A percentile compares a stretch with the other conserved stretches of the same genome.
These are phyloP conservation scores for Euphydryas editha DNA, from an alignment of 2,888 invertebrate species.

Conservation along the genomic window DNA sequence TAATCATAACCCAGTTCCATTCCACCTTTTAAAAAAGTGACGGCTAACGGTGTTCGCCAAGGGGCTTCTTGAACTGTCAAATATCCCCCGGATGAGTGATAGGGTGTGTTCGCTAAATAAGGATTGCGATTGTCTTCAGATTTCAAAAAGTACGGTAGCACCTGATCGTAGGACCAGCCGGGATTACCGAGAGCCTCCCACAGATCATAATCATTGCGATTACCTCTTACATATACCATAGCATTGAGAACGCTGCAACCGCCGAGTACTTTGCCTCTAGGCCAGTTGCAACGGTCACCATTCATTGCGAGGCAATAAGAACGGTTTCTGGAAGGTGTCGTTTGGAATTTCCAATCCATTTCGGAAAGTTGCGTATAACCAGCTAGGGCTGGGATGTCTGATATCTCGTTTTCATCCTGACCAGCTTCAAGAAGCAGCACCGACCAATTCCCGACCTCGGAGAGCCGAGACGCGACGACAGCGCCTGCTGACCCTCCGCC, in stretches of 20 bases:
- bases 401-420: slow-evolving; percentile 94
- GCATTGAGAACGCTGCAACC: slow-evolving; percentile 95
- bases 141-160: slow-evolving; percentile 93
- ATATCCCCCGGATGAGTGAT: slow-evolving; percentile 91
- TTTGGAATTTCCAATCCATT: slow-evolving; percentile 96
- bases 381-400: slow-evolving; percentile 93
- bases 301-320: slow-evolving; percentile 95
- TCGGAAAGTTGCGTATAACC: slow-evolving; percentile 93
- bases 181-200: slow-evolving; percentile 93
- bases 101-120: slow-evolving; percentile 88
- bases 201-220: slow-evolving; percentile 92
- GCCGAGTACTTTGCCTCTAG: slow-evolving; percentile 95
- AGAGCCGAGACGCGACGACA: slow-evolving; percentile 92
- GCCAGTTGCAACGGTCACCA: slow-evolving; percentile 95
- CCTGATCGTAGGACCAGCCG: slow-evolving; percentile 93
- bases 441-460: slow-evolving; percentile 92
- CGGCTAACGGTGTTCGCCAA: slow-evolving; percentile 91
- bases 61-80: slow-evolving; percentile 93
- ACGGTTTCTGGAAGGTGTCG: slow-evolving; percentile 89
- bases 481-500: slow-evolving; percentile 96
- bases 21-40: slow-evolving; percentile 93
- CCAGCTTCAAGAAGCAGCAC: slow-evolving; percentile 94
- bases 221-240: slow-evolving; percentile 96
- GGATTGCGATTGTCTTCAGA: slow-evolving; percentile 95
- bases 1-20: slow-evolving; percentile 91